Conservation (phyloP, 2,113 vertebrate genomes). For the Camelus dromedarius region DNA sequence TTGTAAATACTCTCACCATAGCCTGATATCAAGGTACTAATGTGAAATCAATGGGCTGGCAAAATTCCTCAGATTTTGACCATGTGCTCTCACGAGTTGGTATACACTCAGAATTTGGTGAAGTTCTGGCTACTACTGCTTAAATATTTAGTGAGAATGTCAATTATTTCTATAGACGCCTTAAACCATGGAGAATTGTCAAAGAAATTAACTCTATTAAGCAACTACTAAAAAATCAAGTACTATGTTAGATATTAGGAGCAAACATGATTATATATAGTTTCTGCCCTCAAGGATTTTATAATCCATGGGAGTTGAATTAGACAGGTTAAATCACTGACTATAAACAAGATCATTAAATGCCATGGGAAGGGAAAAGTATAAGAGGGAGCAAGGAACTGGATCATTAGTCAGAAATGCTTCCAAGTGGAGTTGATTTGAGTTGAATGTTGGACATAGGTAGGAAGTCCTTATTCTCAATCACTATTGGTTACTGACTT, state of each 20-base stretch:
- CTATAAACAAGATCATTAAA: not conserved
- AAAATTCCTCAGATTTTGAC: slow-evolving; percentile 20
- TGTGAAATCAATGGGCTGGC: not conserved
- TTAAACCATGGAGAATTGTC: not conserved
- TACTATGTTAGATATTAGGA: not conserved
- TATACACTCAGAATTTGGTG: not conserved
- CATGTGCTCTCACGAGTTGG: not conserved
- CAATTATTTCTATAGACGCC: not conserved
- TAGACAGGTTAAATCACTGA: not conserved
- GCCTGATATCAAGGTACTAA: not conserved
- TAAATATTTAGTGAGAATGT: not conserved
- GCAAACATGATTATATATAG: slow-evolving; percentile 14
- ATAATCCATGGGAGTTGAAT: not conserved
- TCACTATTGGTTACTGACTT: not conserved
- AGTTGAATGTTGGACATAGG: not conserved
- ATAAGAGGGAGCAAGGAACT: not conserved
- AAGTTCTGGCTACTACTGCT: not conserved
- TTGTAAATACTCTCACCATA: not conserved
- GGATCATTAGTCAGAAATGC: not conserved
- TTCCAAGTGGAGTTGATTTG: not conserved
- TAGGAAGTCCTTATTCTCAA: not conserved
- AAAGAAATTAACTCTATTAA: slow-evolving; percentile 35
- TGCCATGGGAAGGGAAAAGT: not conserved
- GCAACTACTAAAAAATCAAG: slow-evolving; percentile 15
- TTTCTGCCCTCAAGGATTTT: not conserved